These are phyloP conservation scores for Amphimallon solstitiale DNA, from an alignment of 2,888 invertebrate genomes.

Conservation along the genomic window DNA sequence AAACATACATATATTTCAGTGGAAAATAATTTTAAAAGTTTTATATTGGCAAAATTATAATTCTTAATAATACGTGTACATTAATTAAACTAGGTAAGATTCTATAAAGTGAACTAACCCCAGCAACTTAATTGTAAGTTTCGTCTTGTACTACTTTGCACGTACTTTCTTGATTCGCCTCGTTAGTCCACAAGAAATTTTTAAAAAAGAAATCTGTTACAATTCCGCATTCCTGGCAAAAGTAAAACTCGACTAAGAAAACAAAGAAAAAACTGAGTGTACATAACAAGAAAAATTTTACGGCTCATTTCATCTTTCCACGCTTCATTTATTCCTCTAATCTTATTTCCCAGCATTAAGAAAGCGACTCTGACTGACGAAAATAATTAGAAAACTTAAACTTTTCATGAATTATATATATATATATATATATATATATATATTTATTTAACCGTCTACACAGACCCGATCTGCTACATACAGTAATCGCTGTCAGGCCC, in stretches of 20 bases:
- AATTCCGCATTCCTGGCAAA: not conserved
- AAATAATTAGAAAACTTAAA: slow-evolving; percentile 20
- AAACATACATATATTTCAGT: too few species aligned
- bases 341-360: slow-evolving; percentile 16
- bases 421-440: too few species aligned
- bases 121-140: too few species aligned
- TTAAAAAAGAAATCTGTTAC: not conserved
- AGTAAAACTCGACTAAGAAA: not conserved
- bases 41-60: too few species aligned
- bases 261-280: not conserved
- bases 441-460: too few species aligned
- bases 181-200: not conserved
- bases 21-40: too few species aligned
- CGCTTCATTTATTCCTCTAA: slow-evolving; percentile 14
- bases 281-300: slow-evolving; percentile 19
- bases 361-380: not conserved
- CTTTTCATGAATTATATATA: slow-evolving; percentile 4
- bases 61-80: too few species aligned
- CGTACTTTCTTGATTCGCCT: not conserved
- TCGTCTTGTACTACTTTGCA: too few species aligned
- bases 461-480: too few species aligned
- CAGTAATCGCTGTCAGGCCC: too few species aligned
- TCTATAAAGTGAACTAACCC: too few species aligned
- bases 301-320: slow-evolving; percentile 19
- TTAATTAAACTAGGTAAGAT: too few species aligned